phyloP scores from a whole-genome alignment of 2,888 invertebrate genomes.

The Drosophila longiperda region DNA sequence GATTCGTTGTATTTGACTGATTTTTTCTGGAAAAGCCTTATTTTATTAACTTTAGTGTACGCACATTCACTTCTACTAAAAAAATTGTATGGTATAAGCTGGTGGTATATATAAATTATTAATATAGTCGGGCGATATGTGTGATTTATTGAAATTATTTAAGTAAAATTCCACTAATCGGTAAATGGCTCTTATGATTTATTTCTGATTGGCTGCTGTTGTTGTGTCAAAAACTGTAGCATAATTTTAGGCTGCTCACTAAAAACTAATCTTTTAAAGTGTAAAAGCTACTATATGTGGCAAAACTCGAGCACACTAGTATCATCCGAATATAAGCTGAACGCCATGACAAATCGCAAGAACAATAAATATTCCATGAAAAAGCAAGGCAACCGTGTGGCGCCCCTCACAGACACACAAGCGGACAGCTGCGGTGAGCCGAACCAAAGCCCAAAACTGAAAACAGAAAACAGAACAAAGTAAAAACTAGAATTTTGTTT shows the following conservation, averaged over 20 bases:
- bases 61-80: not conserved
- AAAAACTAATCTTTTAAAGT: not conserved
- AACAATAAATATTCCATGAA: conserved; percentile 37
- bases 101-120: not conserved
- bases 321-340: conserved; percentile 13
- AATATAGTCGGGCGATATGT: not conserved
- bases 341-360: conserved; percentile 40
- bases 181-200: conserved; percentile 13
- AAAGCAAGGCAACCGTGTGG: conserved; percentile 21
- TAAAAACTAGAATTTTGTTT: conserved; percentile 38
- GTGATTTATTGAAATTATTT: not conserved
- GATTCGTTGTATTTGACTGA: not conserved
- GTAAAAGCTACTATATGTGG: not conserved
- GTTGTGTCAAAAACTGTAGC: conserved; percentile 20
- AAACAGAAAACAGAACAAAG: not conserved
- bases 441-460: conserved; percentile 14
- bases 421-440: conserved; percentile 68
- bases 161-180: not conserved
- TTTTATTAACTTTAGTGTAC: not conserved
- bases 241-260: conserved; percentile 48
- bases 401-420: conserved; percentile 58
- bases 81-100: not conserved
- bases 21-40: not conserved
- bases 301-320: not conserved
- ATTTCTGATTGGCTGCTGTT: not conserved